These are phyloP conservation scores for Dipodomys stephensi DNA, from an alignment of 2,113 vertebrate species.

Conservation along the genomic window DNA sequence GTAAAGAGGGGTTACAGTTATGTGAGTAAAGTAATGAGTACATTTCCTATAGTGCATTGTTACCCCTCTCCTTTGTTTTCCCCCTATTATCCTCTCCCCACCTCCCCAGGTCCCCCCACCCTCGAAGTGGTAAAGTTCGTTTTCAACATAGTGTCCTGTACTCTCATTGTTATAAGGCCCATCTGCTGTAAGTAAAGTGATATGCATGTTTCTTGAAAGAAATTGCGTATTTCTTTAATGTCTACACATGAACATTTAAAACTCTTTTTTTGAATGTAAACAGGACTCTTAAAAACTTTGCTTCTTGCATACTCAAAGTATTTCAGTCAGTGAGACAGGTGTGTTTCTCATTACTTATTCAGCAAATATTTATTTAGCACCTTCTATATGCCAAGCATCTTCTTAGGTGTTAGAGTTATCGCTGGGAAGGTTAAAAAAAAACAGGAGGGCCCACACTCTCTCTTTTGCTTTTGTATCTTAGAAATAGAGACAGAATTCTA, in stretches of 20 bases:
- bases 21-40: no score
- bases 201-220: slow-evolving; percentile 35
- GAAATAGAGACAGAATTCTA: not conserved
- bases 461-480: slow-evolving; percentile 18
- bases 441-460: not conserved
- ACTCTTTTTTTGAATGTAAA: not conserved
- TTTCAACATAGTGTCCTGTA: no score
- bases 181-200: not conserved
- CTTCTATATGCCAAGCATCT: not conserved
- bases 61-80: no score
- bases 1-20: no score
- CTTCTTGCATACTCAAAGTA: not conserved
- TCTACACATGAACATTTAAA: not conserved
- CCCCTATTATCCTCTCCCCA: no score
- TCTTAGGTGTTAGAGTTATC: slow-evolving; percentile 39
- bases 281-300: slow-evolving; percentile 44
- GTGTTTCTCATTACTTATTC: slow-evolving; percentile 57
- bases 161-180: no score
- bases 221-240: not conserved
- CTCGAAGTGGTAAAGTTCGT: no score
- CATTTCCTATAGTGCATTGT: no score
- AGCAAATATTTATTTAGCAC: slow-evolving; percentile 69
- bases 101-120: no score
- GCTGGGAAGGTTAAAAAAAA: not conserved
- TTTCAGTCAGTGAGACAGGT: slow-evolving; percentile 47